phyloP scores from a whole-genome alignment of 1,140 invertebrate species.

The Papilio machaon region DNA sequence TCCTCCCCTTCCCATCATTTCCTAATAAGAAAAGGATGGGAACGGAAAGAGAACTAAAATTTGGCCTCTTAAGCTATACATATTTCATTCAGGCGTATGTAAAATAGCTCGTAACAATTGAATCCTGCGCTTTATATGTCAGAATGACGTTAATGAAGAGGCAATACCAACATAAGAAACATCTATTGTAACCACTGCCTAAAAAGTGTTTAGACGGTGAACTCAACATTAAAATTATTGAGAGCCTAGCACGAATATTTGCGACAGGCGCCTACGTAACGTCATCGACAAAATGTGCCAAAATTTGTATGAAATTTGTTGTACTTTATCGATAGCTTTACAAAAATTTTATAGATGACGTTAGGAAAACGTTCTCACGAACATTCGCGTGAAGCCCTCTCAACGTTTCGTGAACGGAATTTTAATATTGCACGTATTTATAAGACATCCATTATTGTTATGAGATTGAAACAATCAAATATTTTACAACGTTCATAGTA shows the following conservation, averaged over 20 bases:
- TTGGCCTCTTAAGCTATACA: no score
- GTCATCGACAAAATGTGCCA: no score
- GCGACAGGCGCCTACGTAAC: no score
- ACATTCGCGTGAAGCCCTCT: no score
- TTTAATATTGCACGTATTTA: neutral
- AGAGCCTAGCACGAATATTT: no score
- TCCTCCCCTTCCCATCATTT: no score
- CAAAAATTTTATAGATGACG: neutral
- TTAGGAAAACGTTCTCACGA: no score
- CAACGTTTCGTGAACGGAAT: neutral
- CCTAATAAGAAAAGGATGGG: no score
- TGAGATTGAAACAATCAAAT: neutral
- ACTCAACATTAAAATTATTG: no score
- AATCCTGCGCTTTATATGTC: constrained; percentile 8
- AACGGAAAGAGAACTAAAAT: no score
- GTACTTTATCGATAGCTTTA: no score
- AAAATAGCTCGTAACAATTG: neutral
- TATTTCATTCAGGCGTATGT: neutral
- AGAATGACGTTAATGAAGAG: neutral
- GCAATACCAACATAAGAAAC: neutral
- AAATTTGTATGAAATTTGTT: no score
- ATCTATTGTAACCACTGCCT: neutral
- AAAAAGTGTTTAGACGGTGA: neutral
- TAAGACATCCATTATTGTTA: neutral
- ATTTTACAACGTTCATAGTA: neutral